Evolutionary conservation across 2,888 invertebrate genomes (phyloP), one percentile per base, ranked within the genome.

Genomic region (Uropetala carovei): DNA sequence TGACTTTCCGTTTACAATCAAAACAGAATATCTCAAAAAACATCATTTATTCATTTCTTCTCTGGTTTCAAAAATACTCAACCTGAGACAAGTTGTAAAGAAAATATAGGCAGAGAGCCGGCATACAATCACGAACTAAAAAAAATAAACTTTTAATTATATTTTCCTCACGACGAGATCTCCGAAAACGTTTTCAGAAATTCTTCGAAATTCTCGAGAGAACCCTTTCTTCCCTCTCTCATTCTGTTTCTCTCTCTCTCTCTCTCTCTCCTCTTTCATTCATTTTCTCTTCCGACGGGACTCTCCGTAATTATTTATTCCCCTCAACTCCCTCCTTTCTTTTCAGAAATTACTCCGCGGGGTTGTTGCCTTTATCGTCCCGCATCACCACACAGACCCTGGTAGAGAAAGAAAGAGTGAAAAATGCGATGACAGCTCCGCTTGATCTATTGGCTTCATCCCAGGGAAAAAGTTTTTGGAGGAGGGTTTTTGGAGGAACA

Each of bases 401-500:
- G n/a, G 43, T 22, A 22, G 22, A 68, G 60, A 56, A 86, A 43
- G 86, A 86, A 89, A 64, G 60, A 59, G 89, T 68, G 89, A 89
- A 89, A 89, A 89, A 89, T 43, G 89, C 64, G 89, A 89, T 89
- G 89, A 89, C 89, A 89, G 64, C 16, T 9, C 16, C 43, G 89
- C 89, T 89, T 89, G 89, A 89, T 89, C 89, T 89, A 89, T 89
- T 89, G 89, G 89, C 89, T 89, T 30, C 89, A 30, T 59, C 86
- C 86, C 60, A 27, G 30, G 60, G 86, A 86, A 86, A 89, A 89
- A 75, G 22, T 75, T 75, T 27, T 27, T 27, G 27, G n/a, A 22
- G 27, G 75, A 9, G 75, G 22, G 75, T 22, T 64, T 89, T 68
- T 43, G 43, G 83, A 43, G 83, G 83, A 57, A 57, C 43, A 1